phyloP scores from a whole-genome alignment of 2,797 vertebrate species.

The Alfaro cultratus region DNA sequence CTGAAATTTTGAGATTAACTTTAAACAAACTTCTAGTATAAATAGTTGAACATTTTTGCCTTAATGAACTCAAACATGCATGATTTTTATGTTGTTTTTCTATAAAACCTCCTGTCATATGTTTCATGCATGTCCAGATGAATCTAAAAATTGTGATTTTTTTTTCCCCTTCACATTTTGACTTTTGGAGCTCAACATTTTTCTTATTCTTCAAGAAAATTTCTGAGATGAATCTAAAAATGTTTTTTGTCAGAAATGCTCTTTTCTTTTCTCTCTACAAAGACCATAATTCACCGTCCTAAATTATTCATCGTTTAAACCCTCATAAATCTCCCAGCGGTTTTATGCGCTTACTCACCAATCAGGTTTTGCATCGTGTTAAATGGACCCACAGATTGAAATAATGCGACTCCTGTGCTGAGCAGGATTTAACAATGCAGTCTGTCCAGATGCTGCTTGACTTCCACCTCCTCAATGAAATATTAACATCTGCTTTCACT shows the following conservation, averaged over 20 bases:
- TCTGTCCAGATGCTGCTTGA: slow-evolving; percentile 26
- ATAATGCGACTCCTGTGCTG: slow-evolving; percentile 42
- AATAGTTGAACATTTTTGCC: no score
- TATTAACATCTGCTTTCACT: slow-evolving; percentile 60
- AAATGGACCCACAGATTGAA: slow-evolving; percentile 54
- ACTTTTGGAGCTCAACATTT: no score
- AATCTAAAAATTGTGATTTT: no score
- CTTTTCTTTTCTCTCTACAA: no score
- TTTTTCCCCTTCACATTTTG: no score
- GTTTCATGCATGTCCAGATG: neutral
- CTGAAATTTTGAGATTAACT: no score
- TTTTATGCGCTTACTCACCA: slow-evolving; percentile 71
- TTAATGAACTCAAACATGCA: neutral
- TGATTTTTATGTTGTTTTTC: neutral
- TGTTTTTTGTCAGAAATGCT: no score
- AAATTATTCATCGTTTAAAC: slow-evolving; percentile 55
- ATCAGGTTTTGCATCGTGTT: slow-evolving; percentile 68
- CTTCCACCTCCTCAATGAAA: slow-evolving; percentile 48
- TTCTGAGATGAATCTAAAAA: no score
- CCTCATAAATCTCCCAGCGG: slow-evolving; percentile 73
- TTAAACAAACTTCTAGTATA: no score
- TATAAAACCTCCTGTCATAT: neutral
- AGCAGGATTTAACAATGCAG: slow-evolving; percentile 28
- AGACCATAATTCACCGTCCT: neutral
- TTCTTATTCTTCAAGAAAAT: no score